Evolutionary conservation across 2,797 vertebrate species (phyloP), one percentile per base, ranked within the genome.

Genomic region (Poecilia gillii): DNA sequence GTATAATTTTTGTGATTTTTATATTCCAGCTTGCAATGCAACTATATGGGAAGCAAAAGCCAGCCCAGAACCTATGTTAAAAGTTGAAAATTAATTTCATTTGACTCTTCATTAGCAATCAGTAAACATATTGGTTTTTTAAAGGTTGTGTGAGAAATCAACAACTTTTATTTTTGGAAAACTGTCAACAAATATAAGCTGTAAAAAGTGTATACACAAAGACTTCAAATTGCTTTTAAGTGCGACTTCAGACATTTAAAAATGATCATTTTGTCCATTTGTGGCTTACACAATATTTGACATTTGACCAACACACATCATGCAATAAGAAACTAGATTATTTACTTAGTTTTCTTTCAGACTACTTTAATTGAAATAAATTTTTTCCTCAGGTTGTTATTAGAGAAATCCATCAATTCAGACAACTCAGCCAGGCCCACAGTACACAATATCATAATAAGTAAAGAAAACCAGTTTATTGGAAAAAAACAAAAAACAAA

Each of bases 41-140:
- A 79, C 82, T 49, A 85, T 85, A 89, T 84, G 66, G 80, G 78
- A 62, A 87, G 80, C 75, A 86, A 85, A 89, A 86, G 82, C 84
- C 70, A 76, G 83, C 73, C 3, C 74, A 85, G 81, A 79, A 85
- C 77, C 79, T 47, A 68, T 75, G 11, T 43, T 71, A 85, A 79
- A 83, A 79, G 73, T 73, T 68, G 55, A 78, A 75, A 81, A 88
- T 59, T 20, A 57, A 80, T 85, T 78, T 66, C 73, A 51, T 0
- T 55, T 14, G 79, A 72, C 46, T 89, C 49, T 90, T 81, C 87
- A 90, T 89, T 79, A 33, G 13, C 39, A 64, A 53, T 64, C 36
- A 1, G 73, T 49, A 70, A 88, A 59, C 20, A 9, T 28, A 47
- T 23, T 49, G 33, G 5, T 16, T 31, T 23, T 70, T 18, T 59